Percentiles rank a stretch among this genome's conserved stretches.
These are phyloP conservation scores for Meteorus cinctellus DNA, from an alignment of 2,888 invertebrate genomes.

Conservation along the genomic window DNA sequence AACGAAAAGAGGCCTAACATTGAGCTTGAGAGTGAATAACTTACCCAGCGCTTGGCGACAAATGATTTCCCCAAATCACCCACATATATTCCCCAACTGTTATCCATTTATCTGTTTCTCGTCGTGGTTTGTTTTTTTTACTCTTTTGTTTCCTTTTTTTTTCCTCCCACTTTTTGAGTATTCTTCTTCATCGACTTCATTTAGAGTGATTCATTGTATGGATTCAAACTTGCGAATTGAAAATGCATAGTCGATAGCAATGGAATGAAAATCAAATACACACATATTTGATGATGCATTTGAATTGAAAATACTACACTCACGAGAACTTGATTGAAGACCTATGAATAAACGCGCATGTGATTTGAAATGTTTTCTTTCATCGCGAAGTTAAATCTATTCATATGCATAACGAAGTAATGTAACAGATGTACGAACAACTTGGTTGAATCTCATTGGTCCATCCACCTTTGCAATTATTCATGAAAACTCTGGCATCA, in stretches of 20 bases:
- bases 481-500: conserved; percentile 45
- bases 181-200: conserved; percentile 3
- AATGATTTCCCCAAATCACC: conserved; percentile 27
- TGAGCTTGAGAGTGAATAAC: conserved; percentile 15
- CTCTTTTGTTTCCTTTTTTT: background rate
- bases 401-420: conserved; percentile 67
- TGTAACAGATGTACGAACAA: conserved; percentile 50
- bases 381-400: conserved; percentile 59
- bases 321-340: conserved; percentile 11
- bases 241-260: background rate
- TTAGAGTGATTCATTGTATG: conserved; percentile 9
- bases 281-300: background rate
- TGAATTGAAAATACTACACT: conserved; percentile 23
- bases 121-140: background rate
- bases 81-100: conserved; percentile 13
- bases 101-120: conserved; percentile 12
- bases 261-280: conserved; percentile 13
- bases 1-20: background rate
- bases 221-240: conserved; percentile 22
- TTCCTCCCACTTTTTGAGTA: background rate
- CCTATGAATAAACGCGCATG: background rate
- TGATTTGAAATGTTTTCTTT: conserved; percentile 51
- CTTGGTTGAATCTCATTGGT: conserved; percentile 33
- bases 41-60: conserved; percentile 20
- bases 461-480: conserved; percentile 56